Conservation (phyloP, 2,888 invertebrate genomes). For the Tenthredo mesomela region DNA sequence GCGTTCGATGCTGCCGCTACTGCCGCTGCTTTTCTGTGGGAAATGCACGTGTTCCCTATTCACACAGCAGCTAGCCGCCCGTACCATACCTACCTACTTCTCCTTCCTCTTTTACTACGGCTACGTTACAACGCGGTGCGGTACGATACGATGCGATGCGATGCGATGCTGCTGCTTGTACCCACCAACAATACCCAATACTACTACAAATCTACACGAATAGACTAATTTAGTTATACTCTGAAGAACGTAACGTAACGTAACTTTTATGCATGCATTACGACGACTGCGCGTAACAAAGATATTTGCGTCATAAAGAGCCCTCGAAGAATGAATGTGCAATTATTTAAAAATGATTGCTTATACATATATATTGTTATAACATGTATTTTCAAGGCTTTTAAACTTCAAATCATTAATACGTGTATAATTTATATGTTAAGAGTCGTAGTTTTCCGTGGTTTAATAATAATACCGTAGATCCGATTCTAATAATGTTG, state of each 20-base stretch:
- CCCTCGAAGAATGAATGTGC: neutral
- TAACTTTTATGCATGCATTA: neutral
- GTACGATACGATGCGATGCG: constrained; percentile 3
- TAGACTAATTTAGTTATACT: neutral
- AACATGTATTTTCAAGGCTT: neutral
- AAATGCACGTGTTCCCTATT: constrained; percentile 77
- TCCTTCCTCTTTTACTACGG: constrained; percentile 7
- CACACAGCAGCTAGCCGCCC: constrained; percentile 62
- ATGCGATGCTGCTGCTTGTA: neutral
- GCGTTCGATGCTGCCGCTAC: constrained; percentile 53
- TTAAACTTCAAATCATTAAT: neutral
- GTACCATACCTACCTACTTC: constrained; percentile 20
- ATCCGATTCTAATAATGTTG: neutral
- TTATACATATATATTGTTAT: neutral
- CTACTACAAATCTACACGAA: neutral
- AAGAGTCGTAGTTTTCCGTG: neutral
- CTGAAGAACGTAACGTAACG: neutral
- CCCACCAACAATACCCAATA: constrained; percentile 1
- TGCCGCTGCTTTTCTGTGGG: constrained; percentile 71
- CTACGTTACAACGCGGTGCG: neutral
- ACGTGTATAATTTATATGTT: neutral
- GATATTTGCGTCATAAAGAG: neutral
- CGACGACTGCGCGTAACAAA: neutral
- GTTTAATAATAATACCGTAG: neutral
- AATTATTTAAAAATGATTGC: neutral